A percentile compares a stretch with the other conserved stretches of the same genome.
Conservation (phyloP, 1,140 invertebrate genomes). For the Caenorhabditis briggsae region DNA sequence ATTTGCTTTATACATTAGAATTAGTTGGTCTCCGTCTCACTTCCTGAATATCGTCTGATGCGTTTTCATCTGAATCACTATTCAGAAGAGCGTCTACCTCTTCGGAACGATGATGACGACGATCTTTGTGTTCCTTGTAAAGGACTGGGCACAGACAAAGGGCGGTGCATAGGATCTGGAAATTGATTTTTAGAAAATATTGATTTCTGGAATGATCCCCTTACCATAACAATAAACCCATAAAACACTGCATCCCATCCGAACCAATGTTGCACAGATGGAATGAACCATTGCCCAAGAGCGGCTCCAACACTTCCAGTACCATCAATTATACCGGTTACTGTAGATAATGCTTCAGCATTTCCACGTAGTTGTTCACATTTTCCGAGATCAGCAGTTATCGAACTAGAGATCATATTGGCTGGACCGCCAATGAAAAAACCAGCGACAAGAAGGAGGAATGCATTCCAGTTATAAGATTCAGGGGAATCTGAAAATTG, state of each 20-base stretch:
- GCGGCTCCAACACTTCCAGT: constrained; percentile 80
- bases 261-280: constrained; percentile 78
- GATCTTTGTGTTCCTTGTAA: constrained; percentile 22
- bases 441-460: constrained; percentile 79
- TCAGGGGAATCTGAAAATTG: constrained; percentile 56
- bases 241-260: constrained; percentile 80
- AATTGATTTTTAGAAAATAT: too few species aligned
- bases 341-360: constrained; percentile 79
- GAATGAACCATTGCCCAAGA: constrained; percentile 79
- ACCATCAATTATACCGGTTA: constrained; percentile 80
- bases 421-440: constrained; percentile 80
- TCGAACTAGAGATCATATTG: constrained; percentile 80
- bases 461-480: constrained; percentile 74
- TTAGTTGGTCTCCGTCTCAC: constrained; percentile 41
- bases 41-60: constrained; percentile 38
- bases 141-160: constrained; percentile 29
- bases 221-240: constrained; percentile 79
- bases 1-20: background rate
- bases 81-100: constrained; percentile 33
- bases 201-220: too few species aligned
- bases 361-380: constrained; percentile 56
- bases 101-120: constrained; percentile 9
- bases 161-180: constrained; percentile 30
- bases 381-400: constrained; percentile 79
- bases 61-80: constrained; percentile 37